phyloP scores from a whole-genome alignment of 2,888 invertebrate genomes.

The Tiliacea aurago region DNA sequence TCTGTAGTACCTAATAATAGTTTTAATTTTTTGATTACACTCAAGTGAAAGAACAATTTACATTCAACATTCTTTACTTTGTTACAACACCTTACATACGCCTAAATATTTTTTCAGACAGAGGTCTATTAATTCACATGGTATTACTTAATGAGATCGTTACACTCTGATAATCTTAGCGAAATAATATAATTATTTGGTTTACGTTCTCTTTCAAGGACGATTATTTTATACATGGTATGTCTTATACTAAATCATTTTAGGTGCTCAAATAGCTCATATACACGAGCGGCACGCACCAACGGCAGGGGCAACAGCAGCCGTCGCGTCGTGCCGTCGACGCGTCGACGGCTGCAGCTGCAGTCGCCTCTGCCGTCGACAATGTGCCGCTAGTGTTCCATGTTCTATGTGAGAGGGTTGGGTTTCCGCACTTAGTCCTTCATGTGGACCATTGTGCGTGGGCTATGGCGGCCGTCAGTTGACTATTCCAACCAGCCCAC shows the following conservation, averaged over 20 bases:
- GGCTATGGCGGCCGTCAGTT: too few species aligned
- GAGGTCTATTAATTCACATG: conserved; percentile 39
- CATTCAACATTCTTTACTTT: conserved; percentile 20
- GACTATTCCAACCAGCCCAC: too few species aligned
- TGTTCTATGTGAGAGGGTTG: too few species aligned
- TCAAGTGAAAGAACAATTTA: conserved; percentile 35
- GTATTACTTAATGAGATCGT: conserved; percentile 62
- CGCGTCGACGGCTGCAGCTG: too few species aligned
- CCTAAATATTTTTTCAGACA: conserved; percentile 12
- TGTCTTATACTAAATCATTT: not conserved
- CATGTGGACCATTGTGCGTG: too few species aligned
- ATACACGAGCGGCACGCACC: too few species aligned
- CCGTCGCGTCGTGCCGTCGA: too few species aligned
- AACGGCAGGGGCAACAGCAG: too few species aligned
- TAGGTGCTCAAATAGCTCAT: not conserved
- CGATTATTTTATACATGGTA: not conserved
- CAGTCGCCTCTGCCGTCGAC: too few species aligned
- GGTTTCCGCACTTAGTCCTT: too few species aligned
- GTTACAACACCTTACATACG: conserved; percentile 17
- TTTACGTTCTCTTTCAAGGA: conserved; percentile 31
- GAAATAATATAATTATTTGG: conserved; percentile 30
- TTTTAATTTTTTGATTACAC: conserved; percentile 26
- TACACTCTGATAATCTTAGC: conserved; percentile 47
- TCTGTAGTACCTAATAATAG: conserved; percentile 19
- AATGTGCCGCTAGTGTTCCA: too few species aligned